Evolutionary conservation across 2,888 invertebrate genomes (phyloP).

Genomic region (Leptarthrus brevirostris): DNA sequence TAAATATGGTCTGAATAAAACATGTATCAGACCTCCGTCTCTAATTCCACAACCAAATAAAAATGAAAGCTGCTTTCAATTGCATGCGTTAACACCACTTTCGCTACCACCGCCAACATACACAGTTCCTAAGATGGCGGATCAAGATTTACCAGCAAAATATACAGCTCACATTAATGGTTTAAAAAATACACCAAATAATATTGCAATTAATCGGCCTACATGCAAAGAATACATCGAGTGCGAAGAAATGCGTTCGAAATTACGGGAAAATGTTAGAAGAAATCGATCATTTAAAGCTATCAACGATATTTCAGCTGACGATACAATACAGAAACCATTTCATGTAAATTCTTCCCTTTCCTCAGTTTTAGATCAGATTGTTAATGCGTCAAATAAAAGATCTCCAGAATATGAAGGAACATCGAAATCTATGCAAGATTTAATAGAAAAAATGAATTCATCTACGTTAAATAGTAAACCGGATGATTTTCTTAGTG

Average conservation of each 20-base stretch:
- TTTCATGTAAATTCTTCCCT: slow-evolving; percentile 42
- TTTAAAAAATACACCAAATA: slow-evolving; percentile 44
- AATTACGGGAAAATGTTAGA: slow-evolving; percentile 55
- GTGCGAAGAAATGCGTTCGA: slow-evolving; percentile 53
- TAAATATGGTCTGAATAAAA: slow-evolving; percentile 53
- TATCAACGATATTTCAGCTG: slow-evolving; percentile 51
- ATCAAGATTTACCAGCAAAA: slow-evolving; percentile 35
- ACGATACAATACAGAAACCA: slow-evolving; percentile 36
- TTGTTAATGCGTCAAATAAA: slow-evolving; percentile 25
- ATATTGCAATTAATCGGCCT: slow-evolving; percentile 51
- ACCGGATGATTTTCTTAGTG: slow-evolving; percentile 30
- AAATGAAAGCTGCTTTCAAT: slow-evolving; percentile 49
- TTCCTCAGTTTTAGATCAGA: slow-evolving; percentile 52
- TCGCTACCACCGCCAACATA: slow-evolving; percentile 39
- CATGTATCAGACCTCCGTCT: slow-evolving; percentile 52
- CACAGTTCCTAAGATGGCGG: slow-evolving; percentile 28
- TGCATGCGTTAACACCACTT: slow-evolving; percentile 48
- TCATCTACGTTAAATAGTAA: slow-evolving; percentile 46
- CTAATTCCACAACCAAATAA: slow-evolving; percentile 41
- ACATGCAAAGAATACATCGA: slow-evolving; percentile 48
- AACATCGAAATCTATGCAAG: slow-evolving; percentile 54
- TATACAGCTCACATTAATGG: slow-evolving; percentile 25
- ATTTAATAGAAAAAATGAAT: slow-evolving; percentile 54
- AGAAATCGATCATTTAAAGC: slow-evolving; percentile 56
- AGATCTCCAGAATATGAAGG: slow-evolving; percentile 39